phyloP scores from a whole-genome alignment of 2,797 vertebrate genomes.

The Apodemus agrarius region DNA sequence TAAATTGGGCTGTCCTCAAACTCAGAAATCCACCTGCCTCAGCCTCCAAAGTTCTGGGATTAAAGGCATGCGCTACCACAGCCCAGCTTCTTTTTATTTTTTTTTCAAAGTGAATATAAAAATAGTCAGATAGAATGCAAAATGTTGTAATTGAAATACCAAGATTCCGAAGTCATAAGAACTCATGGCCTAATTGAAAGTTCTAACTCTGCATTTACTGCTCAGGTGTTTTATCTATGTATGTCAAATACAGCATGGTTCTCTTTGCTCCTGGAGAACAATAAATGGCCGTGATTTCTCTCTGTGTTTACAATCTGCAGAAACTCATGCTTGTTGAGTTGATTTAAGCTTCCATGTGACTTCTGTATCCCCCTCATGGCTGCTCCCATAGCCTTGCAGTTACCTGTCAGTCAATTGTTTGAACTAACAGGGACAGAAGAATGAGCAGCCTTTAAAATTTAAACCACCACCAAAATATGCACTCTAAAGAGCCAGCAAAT shows the following conservation, averaged over 20 bases:
- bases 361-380: neutral
- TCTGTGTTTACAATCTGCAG: neutral
- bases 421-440: neutral
- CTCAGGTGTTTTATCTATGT: neutral
- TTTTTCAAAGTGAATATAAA: neutral
- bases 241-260: neutral
- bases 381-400: neutral
- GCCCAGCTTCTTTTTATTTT: no score
- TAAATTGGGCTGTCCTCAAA: no score
- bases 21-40: no score
- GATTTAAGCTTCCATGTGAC: neutral
- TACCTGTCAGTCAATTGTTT: neutral
- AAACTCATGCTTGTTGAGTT: neutral
- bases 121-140: neutral
- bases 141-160: neutral
- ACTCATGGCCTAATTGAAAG: neutral
- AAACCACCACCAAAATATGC: neutral
- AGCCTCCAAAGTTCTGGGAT: no score
- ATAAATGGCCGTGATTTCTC: neutral
- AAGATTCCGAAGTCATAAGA: neutral
- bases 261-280: neutral
- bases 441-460: neutral
- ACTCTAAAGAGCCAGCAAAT: neutral
- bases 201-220: neutral
- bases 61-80: no score